phyloP scores from a whole-genome alignment of 2,888 invertebrate genomes.

The Tolmerus cingulatus region DNA sequence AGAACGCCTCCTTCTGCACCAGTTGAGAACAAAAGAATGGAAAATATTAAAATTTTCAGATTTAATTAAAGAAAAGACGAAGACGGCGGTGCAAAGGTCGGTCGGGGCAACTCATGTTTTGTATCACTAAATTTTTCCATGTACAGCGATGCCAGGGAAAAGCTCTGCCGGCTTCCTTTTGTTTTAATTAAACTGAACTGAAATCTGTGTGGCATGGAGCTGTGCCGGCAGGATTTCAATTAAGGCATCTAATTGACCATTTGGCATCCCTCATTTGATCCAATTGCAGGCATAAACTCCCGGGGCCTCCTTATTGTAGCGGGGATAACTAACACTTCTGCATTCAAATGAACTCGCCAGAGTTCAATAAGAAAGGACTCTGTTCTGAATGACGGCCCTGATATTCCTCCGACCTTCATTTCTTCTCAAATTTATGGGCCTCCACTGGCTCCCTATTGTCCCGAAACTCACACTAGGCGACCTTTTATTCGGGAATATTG shows the following conservation, averaged over 20 bases:
- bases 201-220: conserved; percentile 17
- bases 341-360: conserved; percentile 15
- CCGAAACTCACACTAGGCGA: conserved; percentile 35
- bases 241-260: conserved; percentile 42
- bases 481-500: conserved; percentile 39
- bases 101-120: not conserved
- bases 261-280: conserved; percentile 42
- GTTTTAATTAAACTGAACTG: conserved; percentile 19
- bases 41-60: conserved; percentile 36
- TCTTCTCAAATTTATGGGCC: conserved; percentile 40
- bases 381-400: conserved; percentile 34
- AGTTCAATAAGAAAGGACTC: conserved; percentile 22
- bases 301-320: not conserved
- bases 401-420: conserved; percentile 40
- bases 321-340: conserved; percentile 33
- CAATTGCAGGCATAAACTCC: conserved; percentile 38
- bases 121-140: not conserved
- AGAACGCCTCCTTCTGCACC: conserved; percentile 24
- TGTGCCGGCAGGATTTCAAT: conserved; percentile 37
- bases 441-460: conserved; percentile 36
- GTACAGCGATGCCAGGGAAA: not conserved
- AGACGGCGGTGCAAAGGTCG: not conserved
- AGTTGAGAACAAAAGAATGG: conserved; percentile 37
- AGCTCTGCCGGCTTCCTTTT: not conserved
- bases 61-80: conserved; percentile 33